Evolutionary conservation across 1,140 invertebrate species (phyloP), one percentile per base, ranked within the genome.

Genomic region (Conus ventricosus): DNA sequence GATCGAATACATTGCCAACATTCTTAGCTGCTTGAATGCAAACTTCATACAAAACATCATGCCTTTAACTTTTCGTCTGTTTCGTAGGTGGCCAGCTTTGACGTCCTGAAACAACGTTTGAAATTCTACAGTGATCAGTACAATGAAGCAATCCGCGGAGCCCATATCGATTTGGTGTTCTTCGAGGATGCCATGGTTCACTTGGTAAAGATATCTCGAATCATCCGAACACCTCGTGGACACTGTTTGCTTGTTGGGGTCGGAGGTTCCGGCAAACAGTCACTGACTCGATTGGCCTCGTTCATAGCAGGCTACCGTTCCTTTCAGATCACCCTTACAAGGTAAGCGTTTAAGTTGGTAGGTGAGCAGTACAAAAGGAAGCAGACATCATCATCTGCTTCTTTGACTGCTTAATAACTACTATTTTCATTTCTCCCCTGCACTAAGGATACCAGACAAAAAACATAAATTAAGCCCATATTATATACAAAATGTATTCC

Each of bases 131-230:
- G 99, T 90, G 96, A 97, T 13, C 98, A 98, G 94, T 99, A 98
- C 94, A 99, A 99, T 96, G 99, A 99, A 96, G 98, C 98, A 96
- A 97, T 99, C 76, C 96, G 98, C 92, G 98, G 98, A 6, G 97
- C 97, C 88, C 97, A 98, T 84, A 99, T 99, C 98, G 98, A 99
- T 96, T 96, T 99, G 60, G 99, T 99, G 23, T 99, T 99, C 95
- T 99, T 99, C 94, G 98, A 98, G 88, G 98, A 99, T 84, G 87
- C 88, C 67, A 87, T 90, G 57, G 75, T 76, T n/a, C 88, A 90
- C 54, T 39, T 90, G n/a, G 88, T 90, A 98, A 98, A 95, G 96
- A 98, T 99, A 94, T 98, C 98, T 25, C 96, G 98, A 93, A 97
- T 99, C 51, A 98, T 99, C 91, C 96, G 98, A 92, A 98, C 98